These are phyloP conservation scores for Hyles euphorbiae DNA, from an alignment of 1,140 invertebrate species.

Conservation along the genomic window DNA sequence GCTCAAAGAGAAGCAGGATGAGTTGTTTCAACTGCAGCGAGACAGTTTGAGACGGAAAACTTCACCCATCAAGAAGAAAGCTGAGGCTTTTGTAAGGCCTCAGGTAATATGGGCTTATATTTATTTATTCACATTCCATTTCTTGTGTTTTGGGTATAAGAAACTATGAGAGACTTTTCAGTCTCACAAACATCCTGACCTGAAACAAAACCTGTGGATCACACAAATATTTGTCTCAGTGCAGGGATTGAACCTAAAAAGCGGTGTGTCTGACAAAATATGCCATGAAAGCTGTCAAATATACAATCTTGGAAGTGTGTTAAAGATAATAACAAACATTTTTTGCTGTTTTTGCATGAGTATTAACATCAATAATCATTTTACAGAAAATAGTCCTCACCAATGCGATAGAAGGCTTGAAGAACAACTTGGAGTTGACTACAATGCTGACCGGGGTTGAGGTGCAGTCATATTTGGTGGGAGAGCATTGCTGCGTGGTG, in stretches of 20 bases:
- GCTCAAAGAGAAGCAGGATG: slow-evolving; percentile 46
- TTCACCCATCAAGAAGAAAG: slow-evolving; percentile 30
- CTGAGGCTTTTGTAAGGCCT: slow-evolving; percentile 43
- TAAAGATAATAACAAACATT: too few species aligned
- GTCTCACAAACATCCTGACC: too few species aligned
- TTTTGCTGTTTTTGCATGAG: too few species aligned
- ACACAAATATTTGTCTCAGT: too few species aligned
- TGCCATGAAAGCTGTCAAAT: too few species aligned
- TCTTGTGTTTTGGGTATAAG: too few species aligned
- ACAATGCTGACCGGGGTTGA: slow-evolving; percentile 51
- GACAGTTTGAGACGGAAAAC: slow-evolving; percentile 37
- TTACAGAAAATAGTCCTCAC: slow-evolving; percentile 49
- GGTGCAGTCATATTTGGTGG: slow-evolving; percentile 50
- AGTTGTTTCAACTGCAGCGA: slow-evolving; percentile 56
- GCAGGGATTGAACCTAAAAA: too few species aligned
- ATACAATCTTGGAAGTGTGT: too few species aligned
- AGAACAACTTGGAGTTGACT: slow-evolving; percentile 41
- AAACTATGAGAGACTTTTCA: too few species aligned
- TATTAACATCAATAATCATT: slow-evolving; percentile 5
- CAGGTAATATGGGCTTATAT: slow-evolving; percentile 27
- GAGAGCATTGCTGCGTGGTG: slow-evolving; percentile 51
- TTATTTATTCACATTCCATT: too few species aligned
- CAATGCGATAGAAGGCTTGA: slow-evolving; percentile 39
- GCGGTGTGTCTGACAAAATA: too few species aligned
- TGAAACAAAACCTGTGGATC: too few species aligned